Percentiles rank a stretch among this genome's conserved stretches.
Conservation (phyloP, 2,888 invertebrate genomes). For the Phyllotreta cruciferae region DNA sequence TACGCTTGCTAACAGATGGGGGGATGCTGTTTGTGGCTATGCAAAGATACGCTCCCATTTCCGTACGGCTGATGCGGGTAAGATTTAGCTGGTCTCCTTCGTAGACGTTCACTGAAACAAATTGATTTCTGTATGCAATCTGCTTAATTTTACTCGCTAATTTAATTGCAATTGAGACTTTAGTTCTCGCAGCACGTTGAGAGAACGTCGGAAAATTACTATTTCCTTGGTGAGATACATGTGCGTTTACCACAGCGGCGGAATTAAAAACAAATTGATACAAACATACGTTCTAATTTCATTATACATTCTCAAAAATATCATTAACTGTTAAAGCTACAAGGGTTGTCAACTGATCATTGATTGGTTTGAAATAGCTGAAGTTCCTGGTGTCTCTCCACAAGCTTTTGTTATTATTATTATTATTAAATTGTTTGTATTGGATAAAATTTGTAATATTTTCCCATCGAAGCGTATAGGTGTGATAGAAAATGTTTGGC, state of each 20-base stretch:
- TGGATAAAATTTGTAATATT: no score
- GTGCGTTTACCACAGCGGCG: conserved; percentile 17
- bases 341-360: no score
- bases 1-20: conserved; percentile 90
- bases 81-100: conserved; percentile 86
- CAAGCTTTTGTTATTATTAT: no score
- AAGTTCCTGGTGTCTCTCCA: no score
- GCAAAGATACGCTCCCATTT: conserved; percentile 86
- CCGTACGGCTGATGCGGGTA: conserved; percentile 85
- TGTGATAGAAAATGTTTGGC: no score
- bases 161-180: conserved; percentile 14
- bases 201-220: neutral
- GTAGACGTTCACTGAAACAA: conserved; percentile 77
- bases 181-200: neutral
- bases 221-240: conserved; percentile 14
- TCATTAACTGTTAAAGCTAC: no score
- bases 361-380: no score
- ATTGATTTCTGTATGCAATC: conserved; percentile 27
- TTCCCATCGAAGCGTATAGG: no score
- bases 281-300: no score
- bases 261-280: no score
- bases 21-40: conserved; percentile 89
- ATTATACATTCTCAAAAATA: no score
- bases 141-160: conserved; percentile 18
- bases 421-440: no score